These are phyloP conservation scores for Drosophila asahinai DNA, from an alignment of 1,140 invertebrate species.

Conservation along the genomic window DNA sequence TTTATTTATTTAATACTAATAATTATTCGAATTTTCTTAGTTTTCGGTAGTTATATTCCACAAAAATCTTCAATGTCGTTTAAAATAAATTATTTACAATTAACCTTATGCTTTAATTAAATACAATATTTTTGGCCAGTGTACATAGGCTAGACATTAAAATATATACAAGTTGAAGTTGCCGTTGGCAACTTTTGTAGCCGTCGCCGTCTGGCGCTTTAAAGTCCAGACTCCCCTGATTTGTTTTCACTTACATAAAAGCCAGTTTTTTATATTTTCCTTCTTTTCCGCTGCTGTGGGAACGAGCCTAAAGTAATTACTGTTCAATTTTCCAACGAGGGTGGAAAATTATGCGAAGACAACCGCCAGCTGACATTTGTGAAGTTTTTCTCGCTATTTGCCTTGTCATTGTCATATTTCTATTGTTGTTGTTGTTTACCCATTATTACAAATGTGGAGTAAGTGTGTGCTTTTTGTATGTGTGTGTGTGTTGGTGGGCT, in stretches of 20 bases:
- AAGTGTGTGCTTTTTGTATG: neutral
- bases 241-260: conserved; percentile 50
- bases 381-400: conserved; percentile 60
- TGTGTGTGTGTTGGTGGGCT: conserved; percentile 1
- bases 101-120: neutral
- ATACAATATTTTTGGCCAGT: neutral
- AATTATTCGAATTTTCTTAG: neutral
- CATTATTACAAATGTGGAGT: conserved; percentile 36
- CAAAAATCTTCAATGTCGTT: neutral
- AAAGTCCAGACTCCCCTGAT: conserved; percentile 12
- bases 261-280: conserved; percentile 5
- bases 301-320: conserved; percentile 62
- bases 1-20: neutral
- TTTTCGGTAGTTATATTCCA: no score
- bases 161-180: conserved; percentile 2
- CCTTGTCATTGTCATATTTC: conserved; percentile 66
- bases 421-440: conserved; percentile 58
- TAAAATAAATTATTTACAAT: neutral
- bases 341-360: conserved; percentile 37
- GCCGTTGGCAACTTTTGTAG: conserved; percentile 18
- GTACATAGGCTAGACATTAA: conserved; percentile 15
- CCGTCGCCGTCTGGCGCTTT: conserved; percentile 33
- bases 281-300: conserved; percentile 4
- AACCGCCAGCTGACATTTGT: conserved; percentile 40
- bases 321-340: conserved; percentile 58